A percentile compares a stretch with the other conserved stretches of the same genome.
Evolutionary conservation across 1,140 invertebrate species (phyloP).

Genomic region (Drosophila pseudoobscura): DNA sequence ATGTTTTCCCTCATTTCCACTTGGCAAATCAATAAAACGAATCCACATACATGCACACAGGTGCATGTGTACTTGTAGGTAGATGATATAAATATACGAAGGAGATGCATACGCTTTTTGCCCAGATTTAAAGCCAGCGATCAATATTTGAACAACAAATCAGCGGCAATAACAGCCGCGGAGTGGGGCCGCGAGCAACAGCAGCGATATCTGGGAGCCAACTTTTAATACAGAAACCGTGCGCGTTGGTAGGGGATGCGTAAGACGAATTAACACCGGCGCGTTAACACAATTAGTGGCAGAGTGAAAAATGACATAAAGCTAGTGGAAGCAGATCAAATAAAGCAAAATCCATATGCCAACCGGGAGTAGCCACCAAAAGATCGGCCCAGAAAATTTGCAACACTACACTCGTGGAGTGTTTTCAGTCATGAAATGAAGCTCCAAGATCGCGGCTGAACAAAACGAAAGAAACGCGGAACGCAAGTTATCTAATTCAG

Average conservation of each 20-base stretch:
- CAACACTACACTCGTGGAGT: constrained; percentile 64
- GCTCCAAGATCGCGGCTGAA: constrained; percentile 70
- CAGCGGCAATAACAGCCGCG: constrained; percentile 53
- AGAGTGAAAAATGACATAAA: constrained; percentile 70
- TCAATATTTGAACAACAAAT: constrained; percentile 75
- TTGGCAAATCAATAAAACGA: constrained; percentile 68
- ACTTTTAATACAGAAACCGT: constrained; percentile 20
- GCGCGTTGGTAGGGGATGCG: constrained; percentile 42
- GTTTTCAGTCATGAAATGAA: constrained; percentile 77
- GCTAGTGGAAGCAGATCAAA: constrained; percentile 46
- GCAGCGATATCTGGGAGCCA: constrained; percentile 55
- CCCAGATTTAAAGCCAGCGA: constrained; percentile 70
- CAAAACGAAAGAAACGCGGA: no score
- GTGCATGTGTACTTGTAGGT: not conserved
- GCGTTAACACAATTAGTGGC: constrained; percentile 79
- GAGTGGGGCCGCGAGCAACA: not conserved
- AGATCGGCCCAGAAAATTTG: constrained; percentile 67
- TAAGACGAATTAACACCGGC: constrained; percentile 73
- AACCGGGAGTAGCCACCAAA: constrained; percentile 51
- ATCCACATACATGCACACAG: constrained; percentile 24
- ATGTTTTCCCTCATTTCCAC: constrained; percentile 53
- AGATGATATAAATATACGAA: constrained; percentile 11
- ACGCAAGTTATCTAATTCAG: not conserved
- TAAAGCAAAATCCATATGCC: constrained; percentile 52
- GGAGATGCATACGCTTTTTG: constrained; percentile 50